Conservation (phyloP, 2,797 vertebrate species). For the Eleutherodactylus coqui region DNA sequence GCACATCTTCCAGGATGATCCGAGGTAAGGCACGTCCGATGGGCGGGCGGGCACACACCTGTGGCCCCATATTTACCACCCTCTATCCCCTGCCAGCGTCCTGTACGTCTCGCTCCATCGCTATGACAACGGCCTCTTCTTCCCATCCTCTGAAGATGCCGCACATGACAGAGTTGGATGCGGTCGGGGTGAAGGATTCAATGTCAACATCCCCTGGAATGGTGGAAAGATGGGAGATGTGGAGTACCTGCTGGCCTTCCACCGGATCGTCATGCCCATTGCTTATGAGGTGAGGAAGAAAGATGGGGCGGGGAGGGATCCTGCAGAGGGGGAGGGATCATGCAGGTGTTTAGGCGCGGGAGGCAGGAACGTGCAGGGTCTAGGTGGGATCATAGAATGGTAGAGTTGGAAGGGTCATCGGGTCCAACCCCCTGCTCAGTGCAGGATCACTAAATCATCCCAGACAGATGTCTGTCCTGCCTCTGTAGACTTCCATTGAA, state of each 20-base stretch:
- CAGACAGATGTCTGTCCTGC: too few species aligned
- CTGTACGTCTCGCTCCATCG: slow-evolving; percentile 90
- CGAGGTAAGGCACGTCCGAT: slow-evolving; percentile 75
- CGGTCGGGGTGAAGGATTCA: slow-evolving; percentile 81
- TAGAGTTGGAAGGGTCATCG: too few species aligned
- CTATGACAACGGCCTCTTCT: slow-evolving; percentile 86
- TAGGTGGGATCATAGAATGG: too few species aligned
- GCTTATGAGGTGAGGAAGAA: slow-evolving; percentile 80
- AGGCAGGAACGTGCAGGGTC: too few species aligned
- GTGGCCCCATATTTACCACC: background rate
- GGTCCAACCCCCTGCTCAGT: too few species aligned
- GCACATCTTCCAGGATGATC: slow-evolving; percentile 87
- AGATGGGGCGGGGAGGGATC: background rate
- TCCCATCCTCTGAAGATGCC: slow-evolving; percentile 83
- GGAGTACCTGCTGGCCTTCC: slow-evolving; percentile 87
- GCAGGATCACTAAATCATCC: too few species aligned
- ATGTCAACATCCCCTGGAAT: slow-evolving; percentile 88
- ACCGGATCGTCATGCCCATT: slow-evolving; percentile 85
- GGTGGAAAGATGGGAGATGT: slow-evolving; percentile 82
- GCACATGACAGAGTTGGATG: slow-evolving; percentile 76
- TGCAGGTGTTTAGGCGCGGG: too few species aligned
- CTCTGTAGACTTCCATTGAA: too few species aligned
- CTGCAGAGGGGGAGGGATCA: background rate
- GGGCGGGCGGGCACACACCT: too few species aligned
- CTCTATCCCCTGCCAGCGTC: slow-evolving; percentile 73